These are phyloP conservation scores for Campoletis sonorensis DNA, from an alignment of 1,140 invertebrate species.

Conservation along the genomic window DNA sequence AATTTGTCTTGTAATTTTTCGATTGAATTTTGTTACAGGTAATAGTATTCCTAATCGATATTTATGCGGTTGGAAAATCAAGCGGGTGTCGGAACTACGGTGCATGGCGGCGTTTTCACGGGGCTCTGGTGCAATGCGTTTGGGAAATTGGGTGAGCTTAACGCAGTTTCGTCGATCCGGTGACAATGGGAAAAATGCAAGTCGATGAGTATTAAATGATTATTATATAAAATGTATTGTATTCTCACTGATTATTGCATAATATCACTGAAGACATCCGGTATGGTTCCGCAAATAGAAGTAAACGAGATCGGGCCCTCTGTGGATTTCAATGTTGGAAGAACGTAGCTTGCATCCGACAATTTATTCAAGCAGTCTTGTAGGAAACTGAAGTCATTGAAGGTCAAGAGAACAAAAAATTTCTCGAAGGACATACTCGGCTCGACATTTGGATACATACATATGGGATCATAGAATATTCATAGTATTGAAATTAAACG, in stretches of 20 bases:
- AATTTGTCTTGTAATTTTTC: too few relatives aligned
- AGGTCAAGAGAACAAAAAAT: conserved; percentile 94
- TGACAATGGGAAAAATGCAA: too few relatives aligned
- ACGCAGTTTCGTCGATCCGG: too few relatives aligned
- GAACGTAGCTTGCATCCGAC: conserved; percentile 92
- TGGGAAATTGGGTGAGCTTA: too few relatives aligned
- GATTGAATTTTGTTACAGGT: too few relatives aligned
- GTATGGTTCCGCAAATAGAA: conserved; percentile 92
- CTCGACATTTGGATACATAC: conserved; percentile 92
- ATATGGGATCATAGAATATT: conserved; percentile 94
- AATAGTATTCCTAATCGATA: too few relatives aligned
- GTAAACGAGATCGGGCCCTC: conserved; percentile 96
- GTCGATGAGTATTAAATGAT: too few relatives aligned
- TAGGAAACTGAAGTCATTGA: conserved; percentile 89
- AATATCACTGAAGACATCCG: conserved; percentile 93
- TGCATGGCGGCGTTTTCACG: too few relatives aligned
- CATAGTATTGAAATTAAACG: conserved; percentile 92
- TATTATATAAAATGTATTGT: too few relatives aligned
- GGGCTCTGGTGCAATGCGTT: too few relatives aligned
- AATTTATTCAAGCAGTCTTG: conserved; percentile 93
- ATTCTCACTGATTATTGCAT: conserved; percentile 75
- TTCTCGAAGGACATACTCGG: conserved; percentile 91
- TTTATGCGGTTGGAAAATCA: too few relatives aligned
- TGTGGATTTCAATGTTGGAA: conserved; percentile 90
- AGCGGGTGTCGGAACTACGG: too few relatives aligned